Percentiles rank a stretch among this genome's conserved stretches.
Conservation (phyloP, 2,888 invertebrate genomes). For the Drosophila merina region DNA sequence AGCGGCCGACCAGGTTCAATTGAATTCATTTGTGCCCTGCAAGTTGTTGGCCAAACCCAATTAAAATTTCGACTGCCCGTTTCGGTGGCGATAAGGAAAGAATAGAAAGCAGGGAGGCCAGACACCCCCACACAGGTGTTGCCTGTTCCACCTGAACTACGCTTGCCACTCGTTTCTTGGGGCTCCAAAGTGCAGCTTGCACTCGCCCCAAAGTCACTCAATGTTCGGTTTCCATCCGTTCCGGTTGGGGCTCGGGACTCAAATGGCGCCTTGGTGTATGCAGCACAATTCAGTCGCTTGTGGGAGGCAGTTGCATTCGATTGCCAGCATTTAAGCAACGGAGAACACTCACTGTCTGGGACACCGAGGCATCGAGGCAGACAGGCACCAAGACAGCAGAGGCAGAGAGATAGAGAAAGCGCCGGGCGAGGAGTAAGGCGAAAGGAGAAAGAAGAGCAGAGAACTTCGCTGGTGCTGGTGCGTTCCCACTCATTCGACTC, state of each 20-base stretch:
- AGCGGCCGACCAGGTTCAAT: constrained; percentile 39
- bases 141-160: background rate
- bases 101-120: background rate
- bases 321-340: constrained; percentile 49
- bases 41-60: constrained; percentile 58
- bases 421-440: constrained; percentile 13
- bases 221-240: constrained; percentile 21
- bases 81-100: constrained; percentile 33
- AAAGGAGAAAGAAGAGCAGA: constrained; percentile 23
- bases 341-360: constrained; percentile 6
- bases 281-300: constrained; percentile 59
- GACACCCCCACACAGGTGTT: constrained; percentile 19
- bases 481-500: constrained; percentile 22
- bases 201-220: constrained; percentile 27
- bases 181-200: constrained; percentile 20
- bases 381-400: constrained; percentile 11
- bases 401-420: constrained; percentile 10
- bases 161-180: constrained; percentile 20
- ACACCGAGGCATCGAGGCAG: background rate
- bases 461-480: constrained; percentile 47
- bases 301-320: constrained; percentile 68
- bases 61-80: constrained; percentile 61
- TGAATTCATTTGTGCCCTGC: constrained; percentile 53
- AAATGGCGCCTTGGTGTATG: constrained; percentile 21
- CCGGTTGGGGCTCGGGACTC: background rate